Percentiles rank a stretch among this genome's conserved stretches.
Evolutionary conservation across 2,797 vertebrate genomes (phyloP).

Genomic region (Eleutherodactylus coqui): DNA sequence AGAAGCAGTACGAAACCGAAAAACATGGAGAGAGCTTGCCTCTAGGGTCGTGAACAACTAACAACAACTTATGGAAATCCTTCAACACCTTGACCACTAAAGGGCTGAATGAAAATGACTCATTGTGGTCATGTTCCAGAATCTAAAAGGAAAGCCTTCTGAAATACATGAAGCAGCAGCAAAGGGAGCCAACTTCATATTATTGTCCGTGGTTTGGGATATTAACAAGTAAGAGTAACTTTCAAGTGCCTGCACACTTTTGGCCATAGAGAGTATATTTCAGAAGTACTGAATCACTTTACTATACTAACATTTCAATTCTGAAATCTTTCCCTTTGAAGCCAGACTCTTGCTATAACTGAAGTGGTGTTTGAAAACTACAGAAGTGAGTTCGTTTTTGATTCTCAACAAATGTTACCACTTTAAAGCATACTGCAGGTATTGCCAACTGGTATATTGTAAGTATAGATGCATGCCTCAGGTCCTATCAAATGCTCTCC

Average conservation of each 20-base stretch:
- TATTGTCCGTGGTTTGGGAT: neutral
- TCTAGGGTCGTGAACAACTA: no score
- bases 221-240: neutral
- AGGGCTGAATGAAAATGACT: neutral
- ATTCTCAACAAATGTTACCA: neutral
- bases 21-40: no score
- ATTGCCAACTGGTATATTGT: neutral
- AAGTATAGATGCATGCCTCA: slow-evolving; percentile 10
- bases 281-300: neutral
- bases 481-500: neutral
- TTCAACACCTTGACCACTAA: no score
- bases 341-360: neutral
- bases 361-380: neutral
- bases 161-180: neutral
- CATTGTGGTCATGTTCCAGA: neutral
- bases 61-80: no score
- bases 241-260: neutral
- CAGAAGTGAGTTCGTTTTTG: neutral
- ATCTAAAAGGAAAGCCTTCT: neutral
- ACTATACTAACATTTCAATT: neutral
- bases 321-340: neutral
- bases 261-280: neutral
- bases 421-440: neutral
- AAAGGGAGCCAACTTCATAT: neutral
- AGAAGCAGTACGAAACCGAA: no score